Evolutionary conservation across 1,140 invertebrate genomes (phyloP).

Genomic region (Drosophila hydei): DNA sequence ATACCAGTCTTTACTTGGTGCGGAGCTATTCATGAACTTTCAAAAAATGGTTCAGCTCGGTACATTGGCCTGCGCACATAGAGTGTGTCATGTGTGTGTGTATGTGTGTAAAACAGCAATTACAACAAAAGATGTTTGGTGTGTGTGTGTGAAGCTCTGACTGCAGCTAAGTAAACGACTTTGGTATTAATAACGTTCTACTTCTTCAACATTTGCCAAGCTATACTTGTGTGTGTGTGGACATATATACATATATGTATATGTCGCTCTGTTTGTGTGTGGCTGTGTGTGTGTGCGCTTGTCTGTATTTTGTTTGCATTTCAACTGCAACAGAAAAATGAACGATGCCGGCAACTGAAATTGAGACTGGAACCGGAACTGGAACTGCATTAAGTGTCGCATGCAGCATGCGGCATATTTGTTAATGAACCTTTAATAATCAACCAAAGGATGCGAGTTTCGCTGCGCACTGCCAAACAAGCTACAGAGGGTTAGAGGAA

Average conservation of each 20-base stretch:
- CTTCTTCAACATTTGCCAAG: neutral
- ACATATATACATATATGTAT: neutral
- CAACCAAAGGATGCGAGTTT: conserved; percentile 36
- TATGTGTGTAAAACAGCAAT: conserved; percentile 14
- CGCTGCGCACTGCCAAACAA: conserved; percentile 6
- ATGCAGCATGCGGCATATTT: conserved; percentile 26
- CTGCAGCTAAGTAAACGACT: conserved; percentile 52
- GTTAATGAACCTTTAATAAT: conserved; percentile 70
- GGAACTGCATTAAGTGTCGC: too few relatives aligned
- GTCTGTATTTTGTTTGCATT: conserved; percentile 31
- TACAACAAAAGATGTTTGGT: conserved; percentile 40
- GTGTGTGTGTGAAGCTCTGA: conserved; percentile 22
- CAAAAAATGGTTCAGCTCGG: conserved; percentile 22
- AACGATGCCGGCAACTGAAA: neutral
- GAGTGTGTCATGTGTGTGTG: conserved; percentile 11
- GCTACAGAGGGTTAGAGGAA: conserved; percentile 33
- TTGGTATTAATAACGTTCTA: conserved; percentile 12
- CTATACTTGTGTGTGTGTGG: neutral
- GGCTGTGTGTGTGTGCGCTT: neutral
- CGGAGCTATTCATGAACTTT: too few relatives aligned
- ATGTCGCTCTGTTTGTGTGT: conserved; percentile 7
- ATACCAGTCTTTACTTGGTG: neutral
- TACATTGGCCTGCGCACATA: conserved; percentile 31
- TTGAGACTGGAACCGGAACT: too few relatives aligned
- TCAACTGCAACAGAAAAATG: conserved; percentile 18